These are phyloP conservation scores for Campoletis raptor DNA, from an alignment of 2,888 invertebrate species.

Conservation along the genomic window DNA sequence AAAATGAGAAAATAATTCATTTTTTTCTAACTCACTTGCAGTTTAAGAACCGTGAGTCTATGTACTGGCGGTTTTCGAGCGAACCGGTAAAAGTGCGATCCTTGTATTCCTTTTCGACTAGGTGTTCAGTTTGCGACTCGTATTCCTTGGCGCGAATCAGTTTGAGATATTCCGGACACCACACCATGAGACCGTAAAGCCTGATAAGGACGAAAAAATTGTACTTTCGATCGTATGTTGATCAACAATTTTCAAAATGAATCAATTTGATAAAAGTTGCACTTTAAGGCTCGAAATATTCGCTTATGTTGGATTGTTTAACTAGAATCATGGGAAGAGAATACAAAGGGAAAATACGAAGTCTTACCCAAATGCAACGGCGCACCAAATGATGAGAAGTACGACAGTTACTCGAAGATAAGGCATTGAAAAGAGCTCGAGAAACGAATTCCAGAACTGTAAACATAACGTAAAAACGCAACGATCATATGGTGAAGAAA, in stretches of 20 bases:
- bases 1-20: too few species aligned
- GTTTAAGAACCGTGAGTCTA: slow-evolving; percentile 87
- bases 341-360: slow-evolving; percentile 72
- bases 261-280: background rate
- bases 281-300: background rate
- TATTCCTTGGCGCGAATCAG: slow-evolving; percentile 83
- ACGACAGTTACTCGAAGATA: slow-evolving; percentile 88
- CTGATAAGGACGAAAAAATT: slow-evolving; percentile 77
- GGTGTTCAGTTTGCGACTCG: slow-evolving; percentile 78
- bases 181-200: slow-evolving; percentile 87
- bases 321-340: background rate
- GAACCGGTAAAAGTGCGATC: slow-evolving; percentile 87
- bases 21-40: slow-evolving; percentile 84
- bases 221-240: background rate
- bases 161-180: slow-evolving; percentile 87
- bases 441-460: slow-evolving; percentile 90
- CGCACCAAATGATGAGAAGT: slow-evolving; percentile 87
- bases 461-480: slow-evolving; percentile 74
- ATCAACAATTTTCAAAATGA: background rate
- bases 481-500: background rate
- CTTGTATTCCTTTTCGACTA: slow-evolving; percentile 83
- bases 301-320: background rate
- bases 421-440: slow-evolving; percentile 88
- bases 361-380: slow-evolving; percentile 86
- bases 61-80: slow-evolving; percentile 88